Evolutionary conservation across 2,888 invertebrate genomes (phyloP).

Genomic region (Dicyrtoma fusca): DNA sequence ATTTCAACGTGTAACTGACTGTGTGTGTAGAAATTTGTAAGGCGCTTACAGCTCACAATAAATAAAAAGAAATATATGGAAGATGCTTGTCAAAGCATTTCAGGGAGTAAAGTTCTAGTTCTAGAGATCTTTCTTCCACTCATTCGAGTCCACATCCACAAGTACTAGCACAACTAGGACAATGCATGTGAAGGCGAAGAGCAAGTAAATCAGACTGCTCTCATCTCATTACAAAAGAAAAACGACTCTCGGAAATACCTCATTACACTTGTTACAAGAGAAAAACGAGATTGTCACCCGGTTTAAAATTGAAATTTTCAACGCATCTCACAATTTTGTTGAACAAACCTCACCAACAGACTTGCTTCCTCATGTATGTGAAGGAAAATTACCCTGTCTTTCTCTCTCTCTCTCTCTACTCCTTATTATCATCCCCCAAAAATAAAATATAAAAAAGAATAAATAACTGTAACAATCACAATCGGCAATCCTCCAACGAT

Average conservation of each 20-base stretch:
- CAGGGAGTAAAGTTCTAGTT: too few relatives aligned
- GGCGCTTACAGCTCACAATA: too few relatives aligned
- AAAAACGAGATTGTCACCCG: conserved; percentile 36
- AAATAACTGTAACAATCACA: too few relatives aligned
- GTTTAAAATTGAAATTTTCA: conserved; percentile 30
- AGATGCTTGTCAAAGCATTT: too few relatives aligned
- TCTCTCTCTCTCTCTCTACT: conserved; percentile 8
- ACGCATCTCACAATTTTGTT: conserved; percentile 23
- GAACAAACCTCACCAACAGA: neutral
- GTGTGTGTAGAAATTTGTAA: too few relatives aligned
- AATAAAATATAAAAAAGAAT: neutral
- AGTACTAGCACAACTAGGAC: neutral
- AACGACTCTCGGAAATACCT: conserved; percentile 34
- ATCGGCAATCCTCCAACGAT: too few relatives aligned
- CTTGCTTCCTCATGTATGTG: neutral
- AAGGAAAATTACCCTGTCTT: neutral
- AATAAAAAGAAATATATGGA: too few relatives aligned
- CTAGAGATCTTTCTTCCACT: too few relatives aligned
- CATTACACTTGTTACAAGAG: conserved; percentile 19
- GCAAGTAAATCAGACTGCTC: neutral
- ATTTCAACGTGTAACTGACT: too few relatives aligned
- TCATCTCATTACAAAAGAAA: conserved; percentile 25
- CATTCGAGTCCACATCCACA: neutral
- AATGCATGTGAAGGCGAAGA: too few relatives aligned
- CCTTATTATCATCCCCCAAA: neutral